Conservation (phyloP, 1,140 invertebrate species). For the Drosophila burlai region DNA sequence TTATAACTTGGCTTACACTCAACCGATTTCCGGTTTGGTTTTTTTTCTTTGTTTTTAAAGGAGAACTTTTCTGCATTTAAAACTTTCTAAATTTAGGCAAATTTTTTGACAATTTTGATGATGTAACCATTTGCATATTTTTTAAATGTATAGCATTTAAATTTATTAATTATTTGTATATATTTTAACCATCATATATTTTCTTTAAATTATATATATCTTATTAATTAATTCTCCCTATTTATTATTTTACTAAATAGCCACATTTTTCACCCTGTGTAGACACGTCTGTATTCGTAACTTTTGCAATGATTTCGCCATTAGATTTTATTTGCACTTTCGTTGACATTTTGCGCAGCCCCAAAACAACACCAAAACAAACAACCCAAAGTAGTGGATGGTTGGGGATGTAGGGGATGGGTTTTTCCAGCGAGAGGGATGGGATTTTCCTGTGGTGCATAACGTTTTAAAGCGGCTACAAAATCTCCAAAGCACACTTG, state of each 20-base stretch:
- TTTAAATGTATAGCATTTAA: no score
- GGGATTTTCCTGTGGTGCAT: slow-evolving; percentile 19
- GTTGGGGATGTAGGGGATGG: background rate
- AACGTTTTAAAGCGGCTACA: slow-evolving; percentile 73
- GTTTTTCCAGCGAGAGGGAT: slow-evolving; percentile 1
- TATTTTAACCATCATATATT: background rate
- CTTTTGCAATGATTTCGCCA: slow-evolving; percentile 80
- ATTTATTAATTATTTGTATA: background rate
- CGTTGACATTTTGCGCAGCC: slow-evolving; percentile 77
- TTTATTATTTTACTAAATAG: no score
- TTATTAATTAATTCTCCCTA: no score
- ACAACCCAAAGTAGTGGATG: slow-evolving; percentile 18
- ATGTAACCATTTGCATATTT: no score
- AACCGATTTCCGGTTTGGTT: no score
- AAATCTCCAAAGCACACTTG: slow-evolving; percentile 82
- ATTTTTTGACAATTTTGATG: no score
- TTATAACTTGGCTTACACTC: no score
- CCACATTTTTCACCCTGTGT: background rate
- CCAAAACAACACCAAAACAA: slow-evolving; percentile 48
- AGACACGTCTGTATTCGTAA: slow-evolving; percentile 38
- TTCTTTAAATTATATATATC: background rate
- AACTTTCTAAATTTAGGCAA: no score
- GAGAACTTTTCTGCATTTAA: no score
- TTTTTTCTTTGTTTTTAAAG: no score
- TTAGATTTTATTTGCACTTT: slow-evolving; percentile 83